Evolutionary conservation across 2,797 vertebrate species (phyloP).

Genomic region (Arremon brunneinucha): DNA sequence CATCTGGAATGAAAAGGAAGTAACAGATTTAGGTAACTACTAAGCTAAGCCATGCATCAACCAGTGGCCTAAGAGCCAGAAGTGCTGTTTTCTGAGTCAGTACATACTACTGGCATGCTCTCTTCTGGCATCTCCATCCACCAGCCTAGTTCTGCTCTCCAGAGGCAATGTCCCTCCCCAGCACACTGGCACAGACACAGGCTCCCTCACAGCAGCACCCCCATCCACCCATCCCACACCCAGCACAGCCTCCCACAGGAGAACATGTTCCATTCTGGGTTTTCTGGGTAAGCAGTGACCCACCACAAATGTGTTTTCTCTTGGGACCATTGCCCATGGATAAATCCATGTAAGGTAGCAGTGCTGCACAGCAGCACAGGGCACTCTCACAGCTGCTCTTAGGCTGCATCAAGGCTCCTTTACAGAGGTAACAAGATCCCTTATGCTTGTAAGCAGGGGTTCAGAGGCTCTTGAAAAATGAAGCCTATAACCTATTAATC

Average conservation of each 20-base stretch:
- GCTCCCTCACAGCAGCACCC: not conserved
- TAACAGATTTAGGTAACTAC: not conserved
- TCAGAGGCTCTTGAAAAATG: not conserved
- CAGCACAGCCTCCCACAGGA: not conserved
- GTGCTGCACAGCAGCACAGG: not conserved
- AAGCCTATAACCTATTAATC: not conserved
- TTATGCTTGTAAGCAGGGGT: not conserved
- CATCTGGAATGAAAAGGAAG: not conserved
- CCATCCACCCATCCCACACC: not conserved
- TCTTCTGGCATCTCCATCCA: not conserved
- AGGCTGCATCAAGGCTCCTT: not conserved
- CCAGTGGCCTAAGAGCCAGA: not conserved
- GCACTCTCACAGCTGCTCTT: not conserved
- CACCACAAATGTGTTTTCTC: not conserved
- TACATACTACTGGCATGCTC: accelerated
- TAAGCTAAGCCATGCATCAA: not conserved
- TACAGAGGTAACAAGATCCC: not conserved
- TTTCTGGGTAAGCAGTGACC: not conserved
- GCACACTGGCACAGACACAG: not conserved
- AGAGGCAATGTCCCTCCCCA: not conserved
- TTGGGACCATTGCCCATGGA: not conserved
- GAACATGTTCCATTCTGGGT: not conserved
- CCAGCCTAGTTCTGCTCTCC: not conserved
- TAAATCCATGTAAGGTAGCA: not conserved
- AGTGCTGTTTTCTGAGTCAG: not conserved